Evolutionary conservation across 2,888 invertebrate species (phyloP).

Genomic region (Volucella bombylans): DNA sequence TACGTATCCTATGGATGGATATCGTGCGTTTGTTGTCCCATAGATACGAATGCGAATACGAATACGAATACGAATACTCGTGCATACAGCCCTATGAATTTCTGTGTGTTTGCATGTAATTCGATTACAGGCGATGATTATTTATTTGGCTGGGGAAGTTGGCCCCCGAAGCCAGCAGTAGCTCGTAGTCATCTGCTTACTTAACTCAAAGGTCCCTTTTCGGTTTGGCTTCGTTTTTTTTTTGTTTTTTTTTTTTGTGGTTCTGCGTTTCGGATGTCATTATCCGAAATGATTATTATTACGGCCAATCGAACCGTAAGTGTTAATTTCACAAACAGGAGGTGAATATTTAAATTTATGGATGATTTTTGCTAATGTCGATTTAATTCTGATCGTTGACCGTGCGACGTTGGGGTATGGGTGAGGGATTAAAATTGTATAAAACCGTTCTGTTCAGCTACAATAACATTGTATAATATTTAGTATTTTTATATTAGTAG

Average conservation of each 20-base stretch:
- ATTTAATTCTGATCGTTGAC: too few relatives aligned
- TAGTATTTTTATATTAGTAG: too few relatives aligned
- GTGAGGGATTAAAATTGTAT: too few relatives aligned
- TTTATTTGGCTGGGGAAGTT: conserved; percentile 25
- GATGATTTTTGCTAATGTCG: too few relatives aligned
- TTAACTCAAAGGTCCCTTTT: conserved; percentile 7
- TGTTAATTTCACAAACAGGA: conserved; percentile 47
- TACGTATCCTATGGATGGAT: conserved; percentile 12
- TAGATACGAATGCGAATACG: too few relatives aligned
- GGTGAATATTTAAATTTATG: background rate
- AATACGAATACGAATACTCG: background rate
- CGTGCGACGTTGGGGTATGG: too few relatives aligned
- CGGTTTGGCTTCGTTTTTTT: background rate
- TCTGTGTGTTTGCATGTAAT: conserved; percentile 15
- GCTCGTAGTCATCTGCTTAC: conserved; percentile 40
- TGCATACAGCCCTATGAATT: background rate
- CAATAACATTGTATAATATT: too few relatives aligned
- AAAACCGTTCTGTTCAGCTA: too few relatives aligned
- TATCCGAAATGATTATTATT: conserved; percentile 70
- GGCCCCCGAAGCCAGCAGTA: conserved; percentile 2
- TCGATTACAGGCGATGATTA: conserved; percentile 48
- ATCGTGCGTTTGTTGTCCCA: conserved; percentile 54
- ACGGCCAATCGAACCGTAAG: conserved; percentile 60
- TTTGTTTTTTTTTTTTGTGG: conserved; percentile 34
- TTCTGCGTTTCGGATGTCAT: conserved; percentile 54